Evolutionary conservation across 2,888 invertebrate genomes (phyloP), one percentile per base, ranked within the genome.

Genomic region (Creontiades dilutus): DNA sequence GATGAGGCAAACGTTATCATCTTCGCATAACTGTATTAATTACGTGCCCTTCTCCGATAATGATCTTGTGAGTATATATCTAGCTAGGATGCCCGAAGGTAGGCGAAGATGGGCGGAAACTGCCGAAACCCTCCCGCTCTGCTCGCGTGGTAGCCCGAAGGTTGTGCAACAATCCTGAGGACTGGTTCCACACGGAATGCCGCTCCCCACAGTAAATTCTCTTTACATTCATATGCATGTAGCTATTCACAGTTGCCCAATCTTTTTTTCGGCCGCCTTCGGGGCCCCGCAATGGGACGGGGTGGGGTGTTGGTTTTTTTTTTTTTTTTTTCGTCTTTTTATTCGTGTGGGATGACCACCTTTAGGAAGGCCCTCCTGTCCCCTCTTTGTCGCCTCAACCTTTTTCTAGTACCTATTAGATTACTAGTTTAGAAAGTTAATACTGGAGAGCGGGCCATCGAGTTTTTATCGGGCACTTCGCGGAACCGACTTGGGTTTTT

Each of bases 151-250:
- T 16, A 48, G 57, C 85, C 19, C 61, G 27, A 52, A 61, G 61
- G 85, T 85, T 85, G 61, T 48, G 88, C 88, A 52, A 75, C 86
- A 52, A 52, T 86, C 47, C 88, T 13, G 23, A 11, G 75, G 46
- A 82, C 89, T 57, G 84, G 75, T 84, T 82, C 75, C 68, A 48
- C 57, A 55, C 84, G 81, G 82, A 68, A 89, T 82, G 84, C 89
- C 84, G 82, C 82, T 89, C 82, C 89, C 89, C 75, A 46, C 82
- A 55, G 89, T 89, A 89, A 89, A 89, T 89, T 89, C 89, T 84
- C 89, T 89, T 89, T 89, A 89, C 89, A 89, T 89, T 89, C 89
- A 89, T 89, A 89, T 89, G 89, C 89, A 89, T 89, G 89, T 84
- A 88, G 88, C 61, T 89, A 89, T 84, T 89, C 75, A 52, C 84